A percentile compares a stretch with the other conserved stretches of the same genome.
These are phyloP conservation scores for Cremastobaeus sp. DNA, from an alignment of 2,888 invertebrate species.

Conservation along the genomic window DNA sequence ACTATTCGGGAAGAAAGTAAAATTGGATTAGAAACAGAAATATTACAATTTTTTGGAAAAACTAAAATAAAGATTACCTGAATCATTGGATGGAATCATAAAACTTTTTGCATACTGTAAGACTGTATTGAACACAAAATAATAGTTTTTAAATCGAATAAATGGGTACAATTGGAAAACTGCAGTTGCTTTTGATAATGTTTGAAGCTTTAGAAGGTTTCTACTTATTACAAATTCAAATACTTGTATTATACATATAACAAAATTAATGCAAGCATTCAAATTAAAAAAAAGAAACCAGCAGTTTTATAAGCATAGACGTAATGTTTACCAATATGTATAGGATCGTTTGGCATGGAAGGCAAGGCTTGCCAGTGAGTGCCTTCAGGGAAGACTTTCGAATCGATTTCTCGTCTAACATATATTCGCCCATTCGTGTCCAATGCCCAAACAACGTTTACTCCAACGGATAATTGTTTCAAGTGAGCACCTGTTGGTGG, in stretches of 20 bases:
- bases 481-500: constrained; percentile 83
- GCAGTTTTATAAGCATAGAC: too few species aligned
- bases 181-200: too few species aligned
- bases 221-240: too few species aligned
- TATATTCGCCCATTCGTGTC: constrained; percentile 86
- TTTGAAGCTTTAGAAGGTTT: too few species aligned
- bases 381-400: constrained; percentile 86
- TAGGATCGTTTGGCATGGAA: constrained; percentile 81
- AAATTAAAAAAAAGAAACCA: too few species aligned
- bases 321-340: constrained; percentile 79
- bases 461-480: constrained; percentile 87
- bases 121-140: constrained; percentile 36
- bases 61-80: constrained; percentile 44
- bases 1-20: background rate
- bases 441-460: constrained; percentile 88
- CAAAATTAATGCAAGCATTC: background rate
- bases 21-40: background rate
- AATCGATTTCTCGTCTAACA: constrained; percentile 87
- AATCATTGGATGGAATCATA: constrained; percentile 49
- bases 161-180: too few species aligned
- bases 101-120: constrained; percentile 59
- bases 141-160: constrained; percentile 1
- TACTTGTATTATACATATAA: background rate
- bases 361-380: constrained; percentile 88
- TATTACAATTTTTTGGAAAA: constrained; percentile 5